Evolutionary conservation across 2,113 vertebrate genomes (phyloP).

Genomic region (Baryphthengus martii): DNA sequence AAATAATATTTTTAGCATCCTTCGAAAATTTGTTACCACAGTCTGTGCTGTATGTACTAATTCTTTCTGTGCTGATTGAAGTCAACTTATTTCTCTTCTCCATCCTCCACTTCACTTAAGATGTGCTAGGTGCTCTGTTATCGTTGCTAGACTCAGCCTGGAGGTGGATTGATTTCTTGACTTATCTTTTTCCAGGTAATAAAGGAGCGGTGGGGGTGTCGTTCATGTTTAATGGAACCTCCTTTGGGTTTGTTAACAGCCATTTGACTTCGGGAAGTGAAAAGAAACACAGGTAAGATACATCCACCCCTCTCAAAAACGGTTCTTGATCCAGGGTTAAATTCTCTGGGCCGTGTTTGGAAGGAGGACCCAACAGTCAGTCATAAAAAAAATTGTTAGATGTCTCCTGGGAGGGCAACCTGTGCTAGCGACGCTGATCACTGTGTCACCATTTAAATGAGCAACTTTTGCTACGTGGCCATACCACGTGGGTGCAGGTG

Average conservation of each 20-base stretch:
- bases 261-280: constrained; percentile 96
- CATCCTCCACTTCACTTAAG: neutral
- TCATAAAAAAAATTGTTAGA: neutral
- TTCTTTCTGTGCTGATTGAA: constrained; percentile 1
- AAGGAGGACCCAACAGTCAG: neutral
- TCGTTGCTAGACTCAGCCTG: neutral
- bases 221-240: constrained; percentile 97
- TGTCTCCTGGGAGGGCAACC: neutral
- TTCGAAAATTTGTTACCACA: neutral
- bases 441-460: neutral
- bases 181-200: constrained; percentile 77
- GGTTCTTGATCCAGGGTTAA: neutral
- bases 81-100: neutral
- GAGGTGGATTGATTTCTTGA: neutral
- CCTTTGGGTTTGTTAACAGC: constrained; percentile 97
- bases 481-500: neutral
- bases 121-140: neutral
- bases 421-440: neutral
- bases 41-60: neutral
- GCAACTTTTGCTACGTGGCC: neutral
- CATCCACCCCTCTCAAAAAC: neutral
- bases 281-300: constrained; percentile 91
- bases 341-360: neutral
- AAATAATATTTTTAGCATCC: neutral
- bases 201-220: constrained; percentile 97